Conservation (phyloP, 2,797 vertebrate genomes). For the Alectoris magna region DNA sequence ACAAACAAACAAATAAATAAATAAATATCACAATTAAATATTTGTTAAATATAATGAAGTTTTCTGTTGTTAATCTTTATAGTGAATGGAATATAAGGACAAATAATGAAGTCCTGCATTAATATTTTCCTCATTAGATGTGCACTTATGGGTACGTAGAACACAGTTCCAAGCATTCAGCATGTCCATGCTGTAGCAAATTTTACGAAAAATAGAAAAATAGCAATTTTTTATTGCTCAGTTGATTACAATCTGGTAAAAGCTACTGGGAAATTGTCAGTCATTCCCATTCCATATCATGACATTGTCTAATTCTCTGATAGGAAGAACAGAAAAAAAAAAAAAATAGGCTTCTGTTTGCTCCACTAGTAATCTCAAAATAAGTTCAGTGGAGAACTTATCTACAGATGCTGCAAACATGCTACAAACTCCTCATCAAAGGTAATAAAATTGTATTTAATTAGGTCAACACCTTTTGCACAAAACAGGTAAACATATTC, state of each 20-base stretch:
- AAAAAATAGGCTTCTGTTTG: constrained; percentile 12
- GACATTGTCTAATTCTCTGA: constrained; percentile 70
- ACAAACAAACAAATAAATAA: too few species aligned
- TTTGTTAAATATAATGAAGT: not conserved
- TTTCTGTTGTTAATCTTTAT: not conserved
- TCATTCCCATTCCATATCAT: constrained; percentile 26
- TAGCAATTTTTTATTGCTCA: not conserved
- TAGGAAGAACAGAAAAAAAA: constrained; percentile 41
- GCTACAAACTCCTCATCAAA: not conserved
- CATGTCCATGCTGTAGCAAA: not conserved
- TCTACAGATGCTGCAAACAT: not conserved
- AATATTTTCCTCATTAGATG: not conserved
- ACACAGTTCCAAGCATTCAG: not conserved
- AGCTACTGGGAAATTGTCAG: constrained; percentile 29
- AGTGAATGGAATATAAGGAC: not conserved
- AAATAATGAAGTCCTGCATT: not conserved
- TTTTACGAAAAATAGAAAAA: not conserved
- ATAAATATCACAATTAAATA: not conserved
- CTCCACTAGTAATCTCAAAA: constrained; percentile 52
- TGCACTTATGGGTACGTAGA: not conserved
- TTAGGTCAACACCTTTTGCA: constrained; percentile 11
- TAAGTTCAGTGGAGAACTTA: constrained; percentile 28
- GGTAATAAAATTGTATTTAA: constrained; percentile 24
- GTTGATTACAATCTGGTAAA: constrained; percentile 11
- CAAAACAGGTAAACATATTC: not conserved